A percentile compares a stretch with the other conserved stretches of the same genome.
phyloP scores from a whole-genome alignment of 2,888 invertebrate genomes.

The Cryptus viduatorius region DNA sequence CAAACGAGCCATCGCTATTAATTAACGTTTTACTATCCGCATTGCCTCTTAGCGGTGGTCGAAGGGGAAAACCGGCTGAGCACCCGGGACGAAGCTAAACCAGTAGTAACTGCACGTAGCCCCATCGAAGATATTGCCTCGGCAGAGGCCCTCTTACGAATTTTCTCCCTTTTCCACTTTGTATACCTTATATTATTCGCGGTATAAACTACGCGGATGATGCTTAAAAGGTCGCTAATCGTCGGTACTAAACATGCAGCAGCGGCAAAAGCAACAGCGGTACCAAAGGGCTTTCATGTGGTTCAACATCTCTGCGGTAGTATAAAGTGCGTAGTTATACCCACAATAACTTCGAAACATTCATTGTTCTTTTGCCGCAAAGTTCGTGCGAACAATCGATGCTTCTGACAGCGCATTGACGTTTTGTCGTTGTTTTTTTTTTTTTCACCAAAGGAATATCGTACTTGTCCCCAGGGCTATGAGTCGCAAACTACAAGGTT shows the following conservation, averaged over 20 bases:
- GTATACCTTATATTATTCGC: constrained; percentile 29
- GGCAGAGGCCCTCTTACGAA: constrained; percentile 62
- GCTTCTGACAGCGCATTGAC: background rate
- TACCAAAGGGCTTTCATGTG: background rate
- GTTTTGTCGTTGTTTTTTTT: background rate
- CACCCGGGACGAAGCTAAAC: constrained; percentile 33
- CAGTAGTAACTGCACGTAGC: constrained; percentile 48
- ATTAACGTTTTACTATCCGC: constrained; percentile 82
- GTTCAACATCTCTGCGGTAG: background rate
- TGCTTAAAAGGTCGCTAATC: constrained; percentile 80
- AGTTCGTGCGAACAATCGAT: background rate
- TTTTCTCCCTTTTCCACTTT: constrained; percentile 70
- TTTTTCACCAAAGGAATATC: constrained; percentile 12
- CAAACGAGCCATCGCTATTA: constrained; percentile 80
- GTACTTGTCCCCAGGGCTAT: constrained; percentile 13
- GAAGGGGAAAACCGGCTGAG: constrained; percentile 41
- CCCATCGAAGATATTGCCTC: constrained; percentile 58
- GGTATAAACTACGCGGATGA: constrained; percentile 38
- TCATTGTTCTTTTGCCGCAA: background rate
- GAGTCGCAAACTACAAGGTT: background rate
- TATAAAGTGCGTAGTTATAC: constrained; percentile 6
- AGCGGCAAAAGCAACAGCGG: background rate
- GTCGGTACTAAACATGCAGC: constrained; percentile 77
- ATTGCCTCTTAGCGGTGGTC: constrained; percentile 70
- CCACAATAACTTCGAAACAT: background rate